Evolutionary conservation across 1,140 invertebrate species (phyloP), one percentile per base, ranked within the genome.

Genomic region (Andricus grossulariae): DNA sequence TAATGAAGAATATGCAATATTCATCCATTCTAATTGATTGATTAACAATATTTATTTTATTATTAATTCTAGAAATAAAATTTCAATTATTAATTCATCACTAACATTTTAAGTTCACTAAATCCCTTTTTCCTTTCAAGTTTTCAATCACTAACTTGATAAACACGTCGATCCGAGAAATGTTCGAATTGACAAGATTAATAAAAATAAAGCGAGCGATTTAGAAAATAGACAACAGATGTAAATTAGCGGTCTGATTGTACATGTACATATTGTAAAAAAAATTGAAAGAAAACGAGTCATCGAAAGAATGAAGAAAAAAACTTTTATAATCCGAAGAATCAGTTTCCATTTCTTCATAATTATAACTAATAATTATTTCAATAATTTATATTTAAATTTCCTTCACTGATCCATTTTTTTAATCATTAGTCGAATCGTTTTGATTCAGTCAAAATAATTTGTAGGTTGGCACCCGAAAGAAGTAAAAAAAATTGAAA

Each of bases 231-330:
- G 60, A 66, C 25, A 66, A 66, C 45, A 39, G 25, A 39, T 66
- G 60, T 66, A 66, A 66, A 45, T 45, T 66, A 66, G 25, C 7
- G 15, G 39, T 66, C 60, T 45, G 3, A 66, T 66, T 39, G 60
- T 66, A 66, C 32, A 66, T 66, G 60, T 66, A 66, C 32, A 66
- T 66, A 66, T 66, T 66, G 60, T 66, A 66, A 45, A 66, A 66
- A 66, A 66, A 16, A 66, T 66, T 39, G 60, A 66, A 25, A 66
- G 10, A 39, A 66, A 39, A 39, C 25, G 21, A 66, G 25, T 66
- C 60, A 66, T 66, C 60, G 60, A 66, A 66, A 39, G 45, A 66
- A 0, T 66, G 12, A 66, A 5, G 39, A 66, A 16, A 66, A 66
- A 39, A 4, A 19, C 1, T 6, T 66, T n/a, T 66, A 39, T 66